A percentile compares a stretch with the other conserved stretches of the same genome.
Conservation (phyloP, 2,113 vertebrate species). For the Hypomesus transpacificus region DNA sequence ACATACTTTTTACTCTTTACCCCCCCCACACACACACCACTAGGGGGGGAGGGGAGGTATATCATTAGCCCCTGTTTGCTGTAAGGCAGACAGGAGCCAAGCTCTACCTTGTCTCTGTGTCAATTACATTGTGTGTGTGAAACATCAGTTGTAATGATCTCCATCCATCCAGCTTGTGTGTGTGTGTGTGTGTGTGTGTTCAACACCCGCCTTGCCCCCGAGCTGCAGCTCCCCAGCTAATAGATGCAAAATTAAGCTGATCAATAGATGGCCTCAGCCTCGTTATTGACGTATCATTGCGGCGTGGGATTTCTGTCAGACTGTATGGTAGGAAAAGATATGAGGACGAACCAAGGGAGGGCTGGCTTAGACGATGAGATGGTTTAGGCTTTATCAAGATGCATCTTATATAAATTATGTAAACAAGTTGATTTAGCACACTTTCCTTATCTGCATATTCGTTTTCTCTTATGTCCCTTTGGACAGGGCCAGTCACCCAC, state of each 20-base stretch:
- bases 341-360: too few relatives aligned
- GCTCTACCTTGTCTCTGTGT: conserved; percentile 71
- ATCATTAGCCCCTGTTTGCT: conserved; percentile 70
- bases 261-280: conserved; percentile 73
- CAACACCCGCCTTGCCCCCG: conserved; percentile 66
- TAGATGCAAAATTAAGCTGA: conserved; percentile 77
- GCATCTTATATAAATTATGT: not conserved
- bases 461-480: conserved; percentile 1
- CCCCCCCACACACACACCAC: conserved; percentile 14
- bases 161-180: conserved; percentile 69
- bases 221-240: conserved; percentile 70
- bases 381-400: too few relatives aligned
- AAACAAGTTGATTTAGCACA: too few relatives aligned
- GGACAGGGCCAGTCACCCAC: conserved; percentile 45
- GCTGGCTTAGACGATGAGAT: too few relatives aligned
- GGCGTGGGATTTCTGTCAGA: conserved; percentile 68
- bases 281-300: conserved; percentile 71
- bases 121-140: conserved; percentile 69
- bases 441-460: not conserved
- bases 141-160: conserved; percentile 76
- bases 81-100: conserved; percentile 60
- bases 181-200: conserved; percentile 38
- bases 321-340: conserved; percentile 23
- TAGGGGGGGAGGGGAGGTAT: conserved; percentile 43
- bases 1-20: not conserved